phyloP scores from a whole-genome alignment of 2,113 vertebrate genomes.

The Ptychochromis oligacanthus region DNA sequence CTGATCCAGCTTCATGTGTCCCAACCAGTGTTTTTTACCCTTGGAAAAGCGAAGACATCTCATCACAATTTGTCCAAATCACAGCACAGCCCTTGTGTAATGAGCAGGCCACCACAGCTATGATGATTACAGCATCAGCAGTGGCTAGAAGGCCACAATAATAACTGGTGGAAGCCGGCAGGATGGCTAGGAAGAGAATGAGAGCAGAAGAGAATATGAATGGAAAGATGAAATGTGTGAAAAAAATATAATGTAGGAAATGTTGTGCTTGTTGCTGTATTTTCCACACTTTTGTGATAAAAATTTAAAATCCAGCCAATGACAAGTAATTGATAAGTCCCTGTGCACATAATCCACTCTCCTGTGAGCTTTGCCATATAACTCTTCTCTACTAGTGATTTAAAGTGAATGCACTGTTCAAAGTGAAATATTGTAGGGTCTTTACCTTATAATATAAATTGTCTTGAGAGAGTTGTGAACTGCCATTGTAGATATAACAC shows the following conservation, averaged over 20 bases:
- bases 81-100: constrained; percentile 53
- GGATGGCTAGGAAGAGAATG: constrained; percentile 4
- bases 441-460: no score
- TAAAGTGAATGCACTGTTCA: no score
- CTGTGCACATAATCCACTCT: no score
- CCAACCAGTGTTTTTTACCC: constrained; percentile 68
- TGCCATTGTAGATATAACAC: no score
- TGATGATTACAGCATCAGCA: constrained; percentile 64
- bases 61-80: constrained; percentile 75
- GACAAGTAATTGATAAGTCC: no score
- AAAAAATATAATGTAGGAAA: not conserved
- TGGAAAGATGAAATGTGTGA: not conserved
- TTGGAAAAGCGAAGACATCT: constrained; percentile 62
- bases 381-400: no score
- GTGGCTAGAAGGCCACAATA: constrained; percentile 53
- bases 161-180: constrained; percentile 49
- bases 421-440: no score
- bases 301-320: not conserved
- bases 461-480: no score
- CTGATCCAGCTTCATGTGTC: constrained; percentile 63
- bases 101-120: constrained; percentile 56
- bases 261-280: not conserved
- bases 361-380: no score
- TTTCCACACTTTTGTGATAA: not conserved
- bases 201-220: constrained; percentile 12